These are phyloP conservation scores for Caenorhabditis parvicauda DNA, from an alignment of 2,888 invertebrate species.

Conservation along the genomic window DNA sequence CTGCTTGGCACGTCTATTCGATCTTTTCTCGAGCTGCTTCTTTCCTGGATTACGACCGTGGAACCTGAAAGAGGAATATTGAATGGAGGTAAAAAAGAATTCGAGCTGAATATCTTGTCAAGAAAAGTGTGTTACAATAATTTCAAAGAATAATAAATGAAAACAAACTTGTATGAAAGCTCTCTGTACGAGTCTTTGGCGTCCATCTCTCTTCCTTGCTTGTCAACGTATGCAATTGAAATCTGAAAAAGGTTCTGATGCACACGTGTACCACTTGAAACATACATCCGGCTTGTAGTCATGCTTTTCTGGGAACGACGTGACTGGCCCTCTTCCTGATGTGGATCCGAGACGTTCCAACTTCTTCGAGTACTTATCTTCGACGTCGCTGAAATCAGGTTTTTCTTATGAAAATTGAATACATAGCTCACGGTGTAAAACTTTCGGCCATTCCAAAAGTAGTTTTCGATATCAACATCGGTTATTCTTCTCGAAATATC, in stretches of 20 bases:
- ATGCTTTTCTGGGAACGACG: slow-evolving; percentile 56
- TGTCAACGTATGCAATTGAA: slow-evolving; percentile 79
- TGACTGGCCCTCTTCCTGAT: slow-evolving; percentile 54
- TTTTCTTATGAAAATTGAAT: not conserved
- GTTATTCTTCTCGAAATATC: too few species aligned
- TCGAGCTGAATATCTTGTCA: not conserved
- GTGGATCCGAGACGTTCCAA: slow-evolving; percentile 59
- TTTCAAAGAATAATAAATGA: not conserved
- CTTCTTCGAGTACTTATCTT: slow-evolving; percentile 62
- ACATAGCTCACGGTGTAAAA: too few species aligned
- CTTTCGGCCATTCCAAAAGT: too few species aligned
- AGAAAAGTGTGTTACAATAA: not conserved
- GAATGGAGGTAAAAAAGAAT: not conserved
- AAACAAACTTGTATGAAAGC: slow-evolving; percentile 63
- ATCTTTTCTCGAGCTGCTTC: slow-evolving; percentile 91
- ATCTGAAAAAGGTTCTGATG: slow-evolving; percentile 15
- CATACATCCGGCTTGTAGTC: slow-evolving; percentile 65
- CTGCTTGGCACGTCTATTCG: slow-evolving; percentile 78
- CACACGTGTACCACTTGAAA: slow-evolving; percentile 1
- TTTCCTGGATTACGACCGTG: slow-evolving; percentile 99
- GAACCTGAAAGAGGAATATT: slow-evolving; percentile 74
- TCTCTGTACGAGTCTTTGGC: slow-evolving; percentile 88
- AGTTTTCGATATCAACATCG: too few species aligned
- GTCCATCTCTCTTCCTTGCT: slow-evolving; percentile 85
- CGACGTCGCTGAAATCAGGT: slow-evolving; percentile 56